Base-by-base conservation (phyloP, 2,888 invertebrate species). In the Archaeoteleia sp. region DNA sequence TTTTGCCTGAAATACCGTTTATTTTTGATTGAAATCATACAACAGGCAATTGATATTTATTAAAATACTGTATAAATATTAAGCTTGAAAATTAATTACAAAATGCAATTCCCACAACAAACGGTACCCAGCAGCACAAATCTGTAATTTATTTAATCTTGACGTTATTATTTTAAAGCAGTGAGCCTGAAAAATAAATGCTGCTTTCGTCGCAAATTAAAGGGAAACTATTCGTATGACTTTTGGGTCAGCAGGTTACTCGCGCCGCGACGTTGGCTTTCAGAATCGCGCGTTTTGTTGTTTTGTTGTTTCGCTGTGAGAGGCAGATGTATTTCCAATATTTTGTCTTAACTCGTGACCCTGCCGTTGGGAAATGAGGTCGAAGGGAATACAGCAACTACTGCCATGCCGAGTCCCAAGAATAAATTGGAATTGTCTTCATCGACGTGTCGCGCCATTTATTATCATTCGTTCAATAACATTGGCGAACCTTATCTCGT, bases 381-480 rank as follows among this genome's bases (percentile, higher is more conserved):
- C 58, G 43, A 46, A 34, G 43, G 34, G 40, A 29, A 51, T 35
- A 15, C 35, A 63, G 70, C 49, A 57, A 62, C 30, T 13, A 13
- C 12, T 34, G 37, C 12, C 42, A 37, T 39, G 30, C 30, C 35
- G 39, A 42, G 53, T 37, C 30, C 43, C 46, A 72, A 72, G 74
- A 80, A 82, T 82, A 82, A 82, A 82, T 82, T 78, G 82, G 77
- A 77, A 78, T 76, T 82, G 82, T 78, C 80, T 79, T 78, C 72
- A 70, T 69, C 68, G 77, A 74, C 74, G 73, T 74, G 78, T 75
- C 73, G 73, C 72, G 72, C 74, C 77, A 77, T 81, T 81, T 79
- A 78, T 82, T 79, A 81, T 79, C 80, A 78, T 81, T 81, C 79
- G 75, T 76, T 78, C 81, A 75, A 79, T 78, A 78, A 70, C 70